Evolutionary conservation across 2,797 vertebrate species (phyloP).

Genomic region (Sebastes dallii): DNA sequence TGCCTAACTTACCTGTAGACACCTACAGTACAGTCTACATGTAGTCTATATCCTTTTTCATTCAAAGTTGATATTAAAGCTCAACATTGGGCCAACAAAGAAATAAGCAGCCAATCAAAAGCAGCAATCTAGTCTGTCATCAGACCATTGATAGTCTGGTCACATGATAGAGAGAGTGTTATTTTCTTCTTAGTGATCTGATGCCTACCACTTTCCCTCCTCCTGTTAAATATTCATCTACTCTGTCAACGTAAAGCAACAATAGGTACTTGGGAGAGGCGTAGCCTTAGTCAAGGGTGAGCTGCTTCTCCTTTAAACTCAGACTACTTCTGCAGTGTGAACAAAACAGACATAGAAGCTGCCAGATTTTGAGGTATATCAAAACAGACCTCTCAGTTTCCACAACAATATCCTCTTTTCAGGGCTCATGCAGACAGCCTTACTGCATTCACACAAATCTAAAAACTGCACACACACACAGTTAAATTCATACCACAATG

Average conservation of each 20-base stretch:
- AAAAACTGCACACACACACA: background rate
- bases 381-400: background rate
- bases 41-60: background rate
- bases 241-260: slow-evolving; percentile 46
- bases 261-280: slow-evolving; percentile 45
- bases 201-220: slow-evolving; percentile 63
- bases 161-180: slow-evolving; percentile 44
- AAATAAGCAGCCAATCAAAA: slow-evolving; percentile 25
- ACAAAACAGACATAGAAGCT: background rate
- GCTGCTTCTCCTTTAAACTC: slow-evolving; percentile 1
- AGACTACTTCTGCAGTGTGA: background rate
- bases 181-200: slow-evolving; percentile 61
- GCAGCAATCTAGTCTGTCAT: slow-evolving; percentile 50
- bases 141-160: slow-evolving; percentile 41
- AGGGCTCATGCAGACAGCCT: background rate
- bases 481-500: background rate
- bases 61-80: slow-evolving; percentile 16
- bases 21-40: background rate
- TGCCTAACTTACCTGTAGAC: background rate
- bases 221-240: slow-evolving; percentile 57
- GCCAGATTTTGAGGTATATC: background rate
- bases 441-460: background rate
- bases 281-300: background rate
- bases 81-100: background rate
- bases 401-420: background rate